Conservation (phyloP, 2,797 vertebrate species). For the Gymnodraco acuticeps region DNA sequence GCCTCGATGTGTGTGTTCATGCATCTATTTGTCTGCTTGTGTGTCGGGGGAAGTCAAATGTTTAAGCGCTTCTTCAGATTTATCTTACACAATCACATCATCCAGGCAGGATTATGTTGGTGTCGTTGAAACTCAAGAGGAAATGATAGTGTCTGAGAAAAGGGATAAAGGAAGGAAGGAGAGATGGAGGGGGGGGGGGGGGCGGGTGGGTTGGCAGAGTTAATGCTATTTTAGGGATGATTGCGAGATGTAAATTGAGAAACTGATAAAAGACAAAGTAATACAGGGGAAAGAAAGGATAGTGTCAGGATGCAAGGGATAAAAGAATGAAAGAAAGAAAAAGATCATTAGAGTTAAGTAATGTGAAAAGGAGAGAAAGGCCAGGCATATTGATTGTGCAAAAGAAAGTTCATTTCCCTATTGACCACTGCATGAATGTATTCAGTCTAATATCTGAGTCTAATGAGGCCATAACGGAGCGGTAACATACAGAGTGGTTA, state of each 20-base stretch:
- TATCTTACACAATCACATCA: slow-evolving; percentile 42
- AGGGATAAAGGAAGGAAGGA: not conserved
- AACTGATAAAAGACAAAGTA: slow-evolving; percentile 18
- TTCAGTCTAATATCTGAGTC: slow-evolving; percentile 51
- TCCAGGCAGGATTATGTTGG: slow-evolving; percentile 13
- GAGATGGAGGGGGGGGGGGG: not conserved
- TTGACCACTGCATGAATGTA: slow-evolving; percentile 49
- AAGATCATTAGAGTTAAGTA: slow-evolving; percentile 46
- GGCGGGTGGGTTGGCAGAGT: not conserved
- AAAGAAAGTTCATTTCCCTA: slow-evolving; percentile 52
- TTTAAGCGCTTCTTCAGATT: slow-evolving; percentile 49
- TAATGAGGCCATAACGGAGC: slow-evolving; percentile 62
- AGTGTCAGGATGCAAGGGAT: not conserved
- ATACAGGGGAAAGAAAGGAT: not conserved
- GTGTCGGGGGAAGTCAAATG: slow-evolving; percentile 15
- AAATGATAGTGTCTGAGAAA: slow-evolving; percentile 9
- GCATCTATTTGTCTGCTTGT: slow-evolving; percentile 28
- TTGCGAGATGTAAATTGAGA: slow-evolving; percentile 17
- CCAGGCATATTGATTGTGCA: slow-evolving; percentile 42
- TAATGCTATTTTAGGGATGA: not conserved
- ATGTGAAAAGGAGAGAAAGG: slow-evolving; percentile 29
- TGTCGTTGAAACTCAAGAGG: slow-evolving; percentile 28
- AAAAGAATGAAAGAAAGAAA: slow-evolving; percentile 39
- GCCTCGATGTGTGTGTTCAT: slow-evolving; percentile 18
- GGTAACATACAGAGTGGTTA: slow-evolving; percentile 45